A percentile compares a stretch with the other conserved stretches of the same genome.
phyloP scores from a whole-genome alignment of 2,797 vertebrate species.

The Siniperca obscura region DNA sequence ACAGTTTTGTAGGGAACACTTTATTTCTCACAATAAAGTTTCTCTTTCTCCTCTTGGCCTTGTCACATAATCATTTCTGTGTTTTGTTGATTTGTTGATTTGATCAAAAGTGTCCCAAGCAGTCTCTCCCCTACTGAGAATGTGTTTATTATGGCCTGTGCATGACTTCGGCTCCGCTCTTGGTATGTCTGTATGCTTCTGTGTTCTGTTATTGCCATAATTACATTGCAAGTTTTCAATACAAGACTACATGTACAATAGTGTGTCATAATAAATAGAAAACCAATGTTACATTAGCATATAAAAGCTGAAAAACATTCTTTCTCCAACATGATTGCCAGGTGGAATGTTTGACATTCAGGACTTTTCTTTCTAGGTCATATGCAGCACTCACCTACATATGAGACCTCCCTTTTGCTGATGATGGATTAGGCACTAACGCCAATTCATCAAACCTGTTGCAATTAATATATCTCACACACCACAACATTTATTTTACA shows the following conservation, averaged over 20 bases:
- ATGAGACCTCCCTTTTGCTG: conserved; percentile 33
- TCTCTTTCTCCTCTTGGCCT: conserved; percentile 11
- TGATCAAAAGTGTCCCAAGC: conserved; percentile 45
- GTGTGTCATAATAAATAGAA: conserved; percentile 16
- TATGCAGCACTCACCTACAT: conserved; percentile 23
- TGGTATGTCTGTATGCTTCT: neutral
- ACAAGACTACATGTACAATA: neutral
- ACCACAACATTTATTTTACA: conserved; percentile 16
- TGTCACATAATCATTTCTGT: conserved; percentile 28
- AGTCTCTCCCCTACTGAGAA: neutral
- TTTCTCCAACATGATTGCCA: conserved; percentile 9
- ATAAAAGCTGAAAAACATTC: conserved; percentile 1
- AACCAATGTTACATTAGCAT: conserved; percentile 28
- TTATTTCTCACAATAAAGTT: conserved; percentile 16
- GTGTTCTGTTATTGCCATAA: conserved; percentile 13
- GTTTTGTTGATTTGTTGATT: conserved; percentile 37
- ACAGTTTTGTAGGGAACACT: conserved; percentile 10
- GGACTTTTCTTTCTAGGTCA: conserved; percentile 48
- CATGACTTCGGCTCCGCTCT: conserved; percentile 16
- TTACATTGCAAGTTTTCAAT: neutral
- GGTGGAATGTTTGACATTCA: conserved; percentile 41
- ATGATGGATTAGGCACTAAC: conserved; percentile 55
- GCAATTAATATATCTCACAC: conserved; percentile 42
- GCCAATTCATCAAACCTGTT: conserved; percentile 64
- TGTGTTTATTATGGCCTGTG: neutral